phyloP scores from a whole-genome alignment of 53 echinoderm and acorn worm species.

The Paracentrotus lividus region DNA sequence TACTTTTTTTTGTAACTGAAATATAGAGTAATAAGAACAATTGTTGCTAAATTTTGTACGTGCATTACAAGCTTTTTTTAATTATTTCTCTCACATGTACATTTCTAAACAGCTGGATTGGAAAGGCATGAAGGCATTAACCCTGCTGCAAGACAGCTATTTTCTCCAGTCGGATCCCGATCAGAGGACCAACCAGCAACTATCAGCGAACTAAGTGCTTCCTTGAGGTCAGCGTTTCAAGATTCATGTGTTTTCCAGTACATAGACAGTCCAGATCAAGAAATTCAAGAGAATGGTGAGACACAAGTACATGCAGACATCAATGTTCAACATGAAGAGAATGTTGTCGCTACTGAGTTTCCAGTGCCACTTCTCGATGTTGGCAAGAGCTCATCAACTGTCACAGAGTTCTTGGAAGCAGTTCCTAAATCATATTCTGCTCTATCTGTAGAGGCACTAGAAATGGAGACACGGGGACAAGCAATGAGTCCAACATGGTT shows the following conservation, averaged over 20 bases:
- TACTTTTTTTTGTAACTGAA: no score
- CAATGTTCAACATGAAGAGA: no score
- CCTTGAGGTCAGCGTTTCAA: neutral
- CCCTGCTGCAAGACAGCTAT: slow-evolving; percentile 31
- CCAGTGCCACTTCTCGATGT: slow-evolving; percentile 7
- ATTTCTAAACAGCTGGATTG: neutral
- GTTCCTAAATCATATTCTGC: no score
- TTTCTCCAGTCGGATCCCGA: slow-evolving; percentile 51
- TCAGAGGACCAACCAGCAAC: neutral
- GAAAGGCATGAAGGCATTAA: slow-evolving; percentile 47
- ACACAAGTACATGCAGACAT: no score
- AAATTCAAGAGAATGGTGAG: no score
- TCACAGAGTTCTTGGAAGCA: no score
- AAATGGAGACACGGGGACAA: slow-evolving; percentile 11
- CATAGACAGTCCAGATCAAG: neutral
- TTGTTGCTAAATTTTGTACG: no score
- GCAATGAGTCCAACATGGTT: neutral
- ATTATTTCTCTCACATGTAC: neutral
- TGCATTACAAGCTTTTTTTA: no score
- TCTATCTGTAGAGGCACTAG: no score
- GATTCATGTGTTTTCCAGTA: slow-evolving; percentile 5
- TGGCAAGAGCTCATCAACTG: no score
- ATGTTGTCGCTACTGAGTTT: neutral
- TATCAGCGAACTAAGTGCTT: neutral
- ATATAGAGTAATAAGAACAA: no score